Evolutionary conservation across 1,140 invertebrate genomes (phyloP).

Genomic region (Aphaenogaster rudis): DNA sequence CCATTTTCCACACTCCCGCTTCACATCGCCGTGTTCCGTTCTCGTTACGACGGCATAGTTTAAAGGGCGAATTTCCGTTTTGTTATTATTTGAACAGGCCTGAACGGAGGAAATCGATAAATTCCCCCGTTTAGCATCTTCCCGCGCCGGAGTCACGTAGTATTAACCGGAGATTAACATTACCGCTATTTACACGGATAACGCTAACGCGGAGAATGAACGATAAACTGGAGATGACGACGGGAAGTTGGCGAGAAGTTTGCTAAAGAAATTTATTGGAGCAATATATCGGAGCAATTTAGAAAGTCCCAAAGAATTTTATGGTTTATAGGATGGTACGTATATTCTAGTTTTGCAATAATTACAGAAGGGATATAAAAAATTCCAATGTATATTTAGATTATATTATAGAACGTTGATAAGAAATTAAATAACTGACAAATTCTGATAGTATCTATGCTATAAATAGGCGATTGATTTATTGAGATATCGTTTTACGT

Average conservation of each 20-base stretch:
- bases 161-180: conserved; percentile 61
- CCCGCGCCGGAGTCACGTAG: conserved; percentile 31
- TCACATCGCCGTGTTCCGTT: conserved; percentile 11
- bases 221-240: conserved; percentile 26
- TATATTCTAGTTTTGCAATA: not conserved
- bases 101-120: conserved; percentile 51
- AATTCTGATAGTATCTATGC: not conserved
- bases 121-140: conserved; percentile 32
- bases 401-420: not conserved
- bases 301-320: not conserved
- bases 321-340: not conserved
- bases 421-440: not conserved
- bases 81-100: conserved; percentile 51
- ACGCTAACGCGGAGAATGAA: conserved; percentile 33
- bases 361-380: not conserved
- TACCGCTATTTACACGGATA: conserved; percentile 55
- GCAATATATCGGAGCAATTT: not conserved
- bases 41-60: conserved; percentile 22
- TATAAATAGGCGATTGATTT: not conserved
- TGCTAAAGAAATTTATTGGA: not conserved
- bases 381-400: not conserved
- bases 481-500: conserved; percentile 16
- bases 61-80: conserved; percentile 58
- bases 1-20: not conserved
- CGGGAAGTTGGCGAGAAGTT: conserved; percentile 9